Conservation (phyloP, 2,888 invertebrate genomes). For the Morpho deidamia region DNA sequence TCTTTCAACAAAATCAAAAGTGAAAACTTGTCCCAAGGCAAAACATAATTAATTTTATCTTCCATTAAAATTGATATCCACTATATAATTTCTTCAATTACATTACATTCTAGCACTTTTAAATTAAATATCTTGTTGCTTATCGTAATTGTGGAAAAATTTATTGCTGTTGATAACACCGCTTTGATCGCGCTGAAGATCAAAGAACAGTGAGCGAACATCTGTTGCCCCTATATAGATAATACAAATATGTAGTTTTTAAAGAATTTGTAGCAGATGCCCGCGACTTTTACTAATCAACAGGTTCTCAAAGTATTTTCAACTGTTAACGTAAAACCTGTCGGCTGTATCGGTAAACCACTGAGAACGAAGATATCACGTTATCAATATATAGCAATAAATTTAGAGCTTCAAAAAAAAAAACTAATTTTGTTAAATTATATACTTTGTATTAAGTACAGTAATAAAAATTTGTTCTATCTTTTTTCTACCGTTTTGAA, state of each 20-base stretch:
- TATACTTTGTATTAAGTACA: neutral
- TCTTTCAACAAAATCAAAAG: neutral
- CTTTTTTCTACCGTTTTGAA: too few species aligned
- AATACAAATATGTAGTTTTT: conserved; percentile 15
- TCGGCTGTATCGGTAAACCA: too few species aligned
- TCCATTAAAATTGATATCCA: conserved; percentile 18
- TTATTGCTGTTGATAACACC: conserved; percentile 54
- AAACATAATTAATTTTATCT: conserved; percentile 7
- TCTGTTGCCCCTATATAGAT: conserved; percentile 27
- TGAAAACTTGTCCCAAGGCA: neutral
- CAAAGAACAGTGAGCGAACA: conserved; percentile 30
- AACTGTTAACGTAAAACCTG: too few species aligned
- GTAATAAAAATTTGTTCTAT: too few species aligned
- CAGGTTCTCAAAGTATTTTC: neutral
- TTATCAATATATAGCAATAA: too few species aligned
- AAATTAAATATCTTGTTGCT: conserved; percentile 28
- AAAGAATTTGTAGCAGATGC: neutral
- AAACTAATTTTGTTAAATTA: neutral
- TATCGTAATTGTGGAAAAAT: conserved; percentile 54
- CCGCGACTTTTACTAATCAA: neutral
- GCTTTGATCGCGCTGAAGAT: conserved; percentile 45
- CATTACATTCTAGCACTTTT: conserved; percentile 21
- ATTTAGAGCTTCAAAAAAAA: too few species aligned
- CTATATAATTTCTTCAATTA: conserved; percentile 29
- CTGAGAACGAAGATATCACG: too few species aligned